Evolutionary conservation across 2,888 invertebrate genomes (phyloP), one percentile per base, ranked within the genome.

Genomic region (Desoria tigrina): DNA sequence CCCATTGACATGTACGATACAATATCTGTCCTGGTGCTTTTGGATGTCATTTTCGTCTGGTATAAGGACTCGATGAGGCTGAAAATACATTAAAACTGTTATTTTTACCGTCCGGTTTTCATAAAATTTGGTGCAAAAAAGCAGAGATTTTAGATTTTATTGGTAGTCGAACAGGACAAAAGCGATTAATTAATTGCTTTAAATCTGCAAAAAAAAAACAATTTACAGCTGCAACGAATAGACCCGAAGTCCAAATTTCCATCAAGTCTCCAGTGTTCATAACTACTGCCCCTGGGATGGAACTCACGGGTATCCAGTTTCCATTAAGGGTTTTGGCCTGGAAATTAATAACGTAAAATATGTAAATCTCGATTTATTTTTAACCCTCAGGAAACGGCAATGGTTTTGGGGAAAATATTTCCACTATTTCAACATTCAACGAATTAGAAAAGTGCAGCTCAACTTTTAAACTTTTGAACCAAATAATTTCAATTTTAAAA

Each of bases 231-330:
- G 67, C 70, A 24, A 62, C 66, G 39, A 70, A 67, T 6, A 66
- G 53, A 18, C 70, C 70, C 9, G 32, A 54, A 1, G 71, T 68
- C 71, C 71, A 71, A 42, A 68, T 66, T 39, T 71, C 71, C 26
- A 57, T 55, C 4, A 70, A 45, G 21, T 70, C 63, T 18, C 70
- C 70, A 1, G 67, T 65, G 24, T 70, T 70, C 11, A 67, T 45
- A 2, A 70, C n/a, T 54, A 70, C 51, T 2, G 67, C 60, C 2
- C 63, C 70, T 0, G 65, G 61, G 24, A 65, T 63, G 1, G 67
- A 65, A 6, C 37, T 51, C 1, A 65, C 70, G 3, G 55, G 9
- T 7, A 65, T 53, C 70, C 70, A 70, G 2, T 28, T 26, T 27
- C 61, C 63, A n/a, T 68, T 49, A 1, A 65, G 45, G 2, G 26